Evolutionary conservation across 2,888 invertebrate species (phyloP), one percentile per base, ranked within the genome.

Genomic region (Leptodirus hochenwartii): DNA sequence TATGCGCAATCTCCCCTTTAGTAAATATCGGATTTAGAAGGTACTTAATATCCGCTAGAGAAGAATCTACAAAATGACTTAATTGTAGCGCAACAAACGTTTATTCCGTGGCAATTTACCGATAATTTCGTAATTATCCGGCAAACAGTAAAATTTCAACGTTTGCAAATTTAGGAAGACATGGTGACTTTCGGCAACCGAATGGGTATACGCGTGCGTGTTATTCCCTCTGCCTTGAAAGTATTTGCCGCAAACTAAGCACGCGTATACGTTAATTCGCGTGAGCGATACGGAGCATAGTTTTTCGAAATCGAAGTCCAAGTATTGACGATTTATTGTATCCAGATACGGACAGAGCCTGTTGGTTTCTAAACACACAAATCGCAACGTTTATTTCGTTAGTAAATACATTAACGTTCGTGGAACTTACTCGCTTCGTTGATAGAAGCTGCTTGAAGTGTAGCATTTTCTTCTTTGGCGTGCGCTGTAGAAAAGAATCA

Each of bases 241-340:
- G 52, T 99, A 99, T 58, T 98, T 98, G 12, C 98, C 98, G 56
- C 98, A 99, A 2, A 99, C 90, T 34, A 99, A 66, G 50, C 98
- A 99, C 5, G 98, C 98, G 54, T 99, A 99, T 17, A 98, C 96
- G 64, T 99, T 99, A 43, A 98, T 91, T 47, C 98, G 75, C 0
- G 96, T 96, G 37, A 99, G 55, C 0, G 96, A 96, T 20, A 99
- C 82, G 0, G 96, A 96, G 52, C 98, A 99, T 14, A 99, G 58
- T 54, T 99, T 99, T 57, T 99, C 98, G 61, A 99, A 99, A 60
- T 99, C 98, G 61, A 99, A 99, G 58, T 99, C 98, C 36, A 99
- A 57, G 36, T 93, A 74, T 45, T 90, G 87, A 30, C 98, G 67
- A 55, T 98, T 95, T 36, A 99, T 99, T 1, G 96, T 96, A 49